Base-by-base conservation (phyloP, 2,797 vertebrate genomes). In the Labroides dimidiatus region DNA sequence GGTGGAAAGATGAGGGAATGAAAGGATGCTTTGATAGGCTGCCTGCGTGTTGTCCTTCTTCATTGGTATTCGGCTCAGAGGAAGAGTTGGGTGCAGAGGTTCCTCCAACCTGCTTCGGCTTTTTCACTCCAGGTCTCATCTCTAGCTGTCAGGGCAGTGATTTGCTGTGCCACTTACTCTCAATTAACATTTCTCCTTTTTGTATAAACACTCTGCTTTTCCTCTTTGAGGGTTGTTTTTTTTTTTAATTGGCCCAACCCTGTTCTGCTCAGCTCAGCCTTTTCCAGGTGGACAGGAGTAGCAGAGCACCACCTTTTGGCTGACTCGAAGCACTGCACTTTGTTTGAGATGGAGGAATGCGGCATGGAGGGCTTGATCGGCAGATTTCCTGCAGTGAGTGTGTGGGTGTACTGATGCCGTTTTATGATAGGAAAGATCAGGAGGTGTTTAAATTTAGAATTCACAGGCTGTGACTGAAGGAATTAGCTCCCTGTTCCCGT, bases 281-380 rank as follows among this genome's bases (percentile, higher is more conserved):
- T 56, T 45, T 65, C n/a, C 13, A 23, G 20, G 48, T 15, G 6
- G 68, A 78, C 24, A 14, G 80, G 91, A 86, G 90, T 77, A 68
- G 71, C 72, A 90, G 83, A 89, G 92, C 89, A 73, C 93, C 92
- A 91, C 91, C 92, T 87, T 86, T 78, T 92, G 93, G 82, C 27
- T 6, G 19, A 48, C 0, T 19, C 0, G 0, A 5, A 47, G 49
- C 51, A 72, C 49, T 87, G 82, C 88, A 84, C 10, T 52, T 36
- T 39, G 48, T 72, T 42, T 42, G n/a, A 44, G 64, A 4, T 8
- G 17, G 50, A 17, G n/a, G 41, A 75, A 67, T 71, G 78, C 62
- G 8, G 68, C 65, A 79, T 4, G n/a, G 47, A 14, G 44, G 54
- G 55, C 53, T 69, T 75, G 66, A 78, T 17, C 4, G 77, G 47